Evolutionary conservation across 2,113 vertebrate genomes (phyloP), one percentile per base, ranked within the genome.

Genomic region (Percina caprodes): DNA sequence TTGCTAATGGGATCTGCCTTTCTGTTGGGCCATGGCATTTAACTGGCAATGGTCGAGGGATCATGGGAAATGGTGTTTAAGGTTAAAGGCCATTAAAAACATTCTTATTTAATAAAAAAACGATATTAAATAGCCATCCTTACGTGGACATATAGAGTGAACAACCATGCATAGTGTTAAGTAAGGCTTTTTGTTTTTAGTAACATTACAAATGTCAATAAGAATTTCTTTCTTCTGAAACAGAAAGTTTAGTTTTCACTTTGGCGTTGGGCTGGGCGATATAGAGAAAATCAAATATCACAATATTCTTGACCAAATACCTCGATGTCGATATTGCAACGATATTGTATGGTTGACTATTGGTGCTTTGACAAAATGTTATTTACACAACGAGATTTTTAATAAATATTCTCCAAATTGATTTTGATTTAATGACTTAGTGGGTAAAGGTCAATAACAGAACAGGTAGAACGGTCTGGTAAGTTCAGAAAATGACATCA

Each of bases 171-270:
- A 30, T 33, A 23, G 3, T 18, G n/a, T 30, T 52, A 7, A 61
- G 33, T 16, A 26, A 72, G 30, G 13, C 19, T 46, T 15, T 10
- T 23, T 16, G 52, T 58, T 65, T 65, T 46, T 42, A 59, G 7
- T 45, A n/a, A 45, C 39, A 16, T 24, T 15, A 42, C 62, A 59
- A 60, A 60, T 60, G 26, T 33, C 14, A 9, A 1, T 30, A 7
- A 16, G 26, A 33, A 46, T 66, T 45, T 39, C 14, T 14, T 76
- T 76, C 73, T 18, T 48, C 51, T 71, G 52, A 51, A 69, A 26
- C 15, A 70, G 62, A 39, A 24, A 1, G 2, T 56, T 58, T 23
- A 1, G 23, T 9, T 23, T 65, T 49, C 13, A 33, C 19, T 21
- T 79, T 42, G 9, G 9, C 2, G 30, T 30, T 4, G 30, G 30